A percentile compares a stretch with the other conserved stretches of the same genome.
These are phyloP conservation scores for Leptodactylus fallax DNA, from an alignment of 2,797 vertebrate species.

Conservation along the genomic window DNA sequence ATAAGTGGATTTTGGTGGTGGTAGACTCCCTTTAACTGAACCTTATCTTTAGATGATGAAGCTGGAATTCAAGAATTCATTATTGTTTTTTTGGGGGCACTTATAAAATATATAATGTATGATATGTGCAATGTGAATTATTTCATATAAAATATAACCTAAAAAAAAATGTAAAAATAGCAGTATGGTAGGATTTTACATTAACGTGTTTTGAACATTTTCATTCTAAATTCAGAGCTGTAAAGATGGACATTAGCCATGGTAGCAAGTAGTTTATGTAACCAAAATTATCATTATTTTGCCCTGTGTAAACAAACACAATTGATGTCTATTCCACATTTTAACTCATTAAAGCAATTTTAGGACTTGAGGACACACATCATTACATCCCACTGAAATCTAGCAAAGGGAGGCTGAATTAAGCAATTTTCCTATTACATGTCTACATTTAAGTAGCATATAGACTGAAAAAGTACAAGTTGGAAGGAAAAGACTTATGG, in stretches of 20 bases:
- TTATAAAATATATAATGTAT: no score
- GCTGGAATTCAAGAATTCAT: no score
- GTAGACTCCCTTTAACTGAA: no score
- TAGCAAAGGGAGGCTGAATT: neutral
- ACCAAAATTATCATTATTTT: neutral
- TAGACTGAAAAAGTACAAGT: neutral
- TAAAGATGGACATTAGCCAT: neutral
- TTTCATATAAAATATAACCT: neutral
- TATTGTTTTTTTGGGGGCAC: no score
- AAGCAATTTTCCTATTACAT: slow-evolving; percentile 9
- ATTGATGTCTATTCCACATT: neutral
- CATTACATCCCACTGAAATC: neutral
- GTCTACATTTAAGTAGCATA: neutral
- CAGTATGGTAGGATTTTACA: neutral
- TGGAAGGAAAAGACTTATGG: neutral
- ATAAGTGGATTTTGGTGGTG: no score
- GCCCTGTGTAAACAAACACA: neutral
- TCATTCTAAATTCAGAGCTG: neutral
- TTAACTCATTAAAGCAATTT: neutral
- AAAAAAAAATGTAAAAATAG: no score
- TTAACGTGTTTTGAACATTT: neutral
- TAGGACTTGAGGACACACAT: neutral
- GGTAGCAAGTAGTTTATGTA: neutral
- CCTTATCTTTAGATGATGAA: no score
- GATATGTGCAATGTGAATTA: neutral